Evolutionary conservation across 2,113 vertebrate genomes (phyloP).

Genomic region (Clinocottus analis): DNA sequence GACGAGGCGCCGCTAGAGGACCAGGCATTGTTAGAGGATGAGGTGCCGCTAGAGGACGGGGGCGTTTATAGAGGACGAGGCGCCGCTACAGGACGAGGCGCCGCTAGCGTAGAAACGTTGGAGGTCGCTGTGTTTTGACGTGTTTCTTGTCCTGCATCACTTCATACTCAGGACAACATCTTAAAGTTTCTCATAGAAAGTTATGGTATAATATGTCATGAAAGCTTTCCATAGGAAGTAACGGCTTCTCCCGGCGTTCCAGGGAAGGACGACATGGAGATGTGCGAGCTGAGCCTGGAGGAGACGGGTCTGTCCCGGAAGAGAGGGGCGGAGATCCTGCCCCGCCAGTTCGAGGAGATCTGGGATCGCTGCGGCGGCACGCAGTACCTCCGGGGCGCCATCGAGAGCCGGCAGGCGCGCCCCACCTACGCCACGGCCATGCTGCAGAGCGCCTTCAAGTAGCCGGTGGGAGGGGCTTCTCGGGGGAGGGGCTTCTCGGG

Average conservation of each 20-base stretch:
- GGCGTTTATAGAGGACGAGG: too few species aligned
- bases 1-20: too few species aligned
- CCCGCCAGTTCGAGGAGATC: slow-evolving; percentile 95
- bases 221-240: neutral
- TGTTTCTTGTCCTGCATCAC: too few species aligned
- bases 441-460: slow-evolving; percentile 92
- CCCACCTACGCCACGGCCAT: slow-evolving; percentile 97
- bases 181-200: neutral
- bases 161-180: too few species aligned
- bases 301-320: slow-evolving; percentile 97
- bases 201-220: neutral
- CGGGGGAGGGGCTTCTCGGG: neutral
- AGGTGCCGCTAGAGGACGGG: too few species aligned
- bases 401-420: slow-evolving; percentile 92
- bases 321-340: slow-evolving; percentile 94
- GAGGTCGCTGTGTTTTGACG: too few species aligned
- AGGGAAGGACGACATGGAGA: slow-evolving; percentile 99
- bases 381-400: slow-evolving; percentile 92
- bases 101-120: too few species aligned
- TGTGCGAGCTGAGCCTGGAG: slow-evolving; percentile 98
- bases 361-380: slow-evolving; percentile 98
- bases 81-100: too few species aligned
- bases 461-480: slow-evolving; percentile 32
- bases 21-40: too few species aligned
- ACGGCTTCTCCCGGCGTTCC: neutral